Evolutionary conservation across 64 coral and sea anemone genomes (phyloP).

Genomic region (Actinia tenebrosa): DNA sequence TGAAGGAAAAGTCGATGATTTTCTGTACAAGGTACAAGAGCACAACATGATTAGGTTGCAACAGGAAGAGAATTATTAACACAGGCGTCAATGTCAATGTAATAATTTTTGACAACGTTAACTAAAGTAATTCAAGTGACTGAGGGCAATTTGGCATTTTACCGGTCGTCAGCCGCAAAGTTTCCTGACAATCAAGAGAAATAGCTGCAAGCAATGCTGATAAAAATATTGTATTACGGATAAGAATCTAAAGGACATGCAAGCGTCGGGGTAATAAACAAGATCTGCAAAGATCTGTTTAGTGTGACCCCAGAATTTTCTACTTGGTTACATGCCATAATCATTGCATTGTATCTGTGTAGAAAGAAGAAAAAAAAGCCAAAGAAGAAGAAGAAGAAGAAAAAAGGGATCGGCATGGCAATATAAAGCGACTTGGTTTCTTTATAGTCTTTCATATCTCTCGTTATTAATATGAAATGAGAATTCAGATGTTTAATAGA

Average conservation of each 20-base stretch:
- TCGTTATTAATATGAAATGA: not conserved
- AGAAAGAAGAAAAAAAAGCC: not conserved
- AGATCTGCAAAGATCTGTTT: not conserved
- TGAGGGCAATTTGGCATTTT: not conserved
- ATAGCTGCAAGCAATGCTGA: not conserved
- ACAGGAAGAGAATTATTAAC: not conserved
- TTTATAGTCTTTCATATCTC: not conserved
- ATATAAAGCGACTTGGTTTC: not conserved
- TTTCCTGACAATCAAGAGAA: not conserved
- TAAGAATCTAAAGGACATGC: no score
- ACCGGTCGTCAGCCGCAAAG: not conserved
- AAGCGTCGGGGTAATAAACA: no score
- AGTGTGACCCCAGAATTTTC: not conserved
- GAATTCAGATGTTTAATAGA: not conserved
- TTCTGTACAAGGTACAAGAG: not conserved
- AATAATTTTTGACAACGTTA: not conserved
- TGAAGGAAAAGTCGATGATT: not conserved
- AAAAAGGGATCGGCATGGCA: not conserved
- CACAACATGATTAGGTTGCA: not conserved
- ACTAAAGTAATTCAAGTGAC: not conserved
- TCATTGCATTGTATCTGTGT: not conserved
- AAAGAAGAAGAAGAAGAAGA: no score
- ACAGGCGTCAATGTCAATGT: not conserved
- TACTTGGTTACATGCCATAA: not conserved
- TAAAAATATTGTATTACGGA: no score